Percentiles rank a stretch among this genome's conserved stretches.
These are phyloP conservation scores for Tuberolachnus salignus DNA, from an alignment of 2,888 invertebrate species.

Conservation along the genomic window DNA sequence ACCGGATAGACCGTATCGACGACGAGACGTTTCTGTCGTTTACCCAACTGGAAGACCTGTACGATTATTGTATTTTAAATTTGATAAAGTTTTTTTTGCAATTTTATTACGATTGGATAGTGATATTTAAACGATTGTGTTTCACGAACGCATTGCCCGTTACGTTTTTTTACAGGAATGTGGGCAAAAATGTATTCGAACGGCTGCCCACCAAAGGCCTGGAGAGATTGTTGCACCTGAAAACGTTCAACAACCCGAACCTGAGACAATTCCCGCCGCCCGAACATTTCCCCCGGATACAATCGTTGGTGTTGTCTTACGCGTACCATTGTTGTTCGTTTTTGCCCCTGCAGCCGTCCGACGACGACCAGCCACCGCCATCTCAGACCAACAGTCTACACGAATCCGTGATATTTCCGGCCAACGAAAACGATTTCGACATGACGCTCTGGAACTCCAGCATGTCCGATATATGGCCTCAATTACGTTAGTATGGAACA, in stretches of 20 bases:
- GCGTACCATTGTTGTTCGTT: conserved; percentile 97
- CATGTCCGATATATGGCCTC: conserved; percentile 82
- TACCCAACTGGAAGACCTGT: conserved; percentile 83
- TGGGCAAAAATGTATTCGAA: conserved; percentile 88
- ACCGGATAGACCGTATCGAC: conserved; percentile 82
- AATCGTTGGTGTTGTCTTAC: conserved; percentile 77
- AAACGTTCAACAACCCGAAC: conserved; percentile 90
- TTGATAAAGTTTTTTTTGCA: no score
- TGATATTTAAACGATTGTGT: no score
- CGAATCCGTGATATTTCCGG: conserved; percentile 74
- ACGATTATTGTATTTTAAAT: no score
- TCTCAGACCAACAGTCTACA: conserved; percentile 63
- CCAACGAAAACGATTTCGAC: conserved; percentile 71
- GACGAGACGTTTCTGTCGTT: conserved; percentile 82
- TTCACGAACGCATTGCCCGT: no score
- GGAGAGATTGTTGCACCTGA: conserved; percentile 79
- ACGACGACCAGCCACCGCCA: conserved; percentile 63
- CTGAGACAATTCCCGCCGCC: conserved; percentile 86
- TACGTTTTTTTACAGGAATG: conserved; percentile 79
- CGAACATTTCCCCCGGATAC: conserved; percentile 83
- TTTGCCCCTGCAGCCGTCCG: conserved; percentile 70
- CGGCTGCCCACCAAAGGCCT: conserved; percentile 82
- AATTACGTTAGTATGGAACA: conserved; percentile 71
- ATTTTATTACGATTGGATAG: no score
- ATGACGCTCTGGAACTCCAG: conserved; percentile 80